Conservation (phyloP, 1,140 invertebrate species). For the Diploscapter pachys region DNA sequence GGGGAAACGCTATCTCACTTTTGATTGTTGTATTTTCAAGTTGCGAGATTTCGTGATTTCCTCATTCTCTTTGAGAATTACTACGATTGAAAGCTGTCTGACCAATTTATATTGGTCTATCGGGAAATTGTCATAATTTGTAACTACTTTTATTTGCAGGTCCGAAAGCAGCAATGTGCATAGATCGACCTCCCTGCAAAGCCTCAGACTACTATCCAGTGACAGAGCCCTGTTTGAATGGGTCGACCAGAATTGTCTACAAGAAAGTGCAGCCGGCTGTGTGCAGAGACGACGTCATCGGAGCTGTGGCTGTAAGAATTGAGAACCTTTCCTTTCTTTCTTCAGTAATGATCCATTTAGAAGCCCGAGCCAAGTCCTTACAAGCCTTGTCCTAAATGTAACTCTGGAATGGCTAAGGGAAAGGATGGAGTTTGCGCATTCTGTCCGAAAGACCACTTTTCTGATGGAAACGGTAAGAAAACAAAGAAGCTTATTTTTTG, state of each 20-base stretch:
- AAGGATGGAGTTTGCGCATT: constrained; percentile 60
- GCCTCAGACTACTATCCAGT: constrained; percentile 64
- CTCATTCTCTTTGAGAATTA: too few relatives aligned
- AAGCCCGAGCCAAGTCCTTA: constrained; percentile 59
- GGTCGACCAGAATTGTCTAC: constrained; percentile 62
- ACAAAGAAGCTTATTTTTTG: constrained; percentile 34
- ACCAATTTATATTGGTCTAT: too few relatives aligned
- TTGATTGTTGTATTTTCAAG: too few relatives aligned
- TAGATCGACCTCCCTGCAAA: constrained; percentile 63
- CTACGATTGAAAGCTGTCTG: too few relatives aligned
- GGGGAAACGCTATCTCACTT: too few relatives aligned
- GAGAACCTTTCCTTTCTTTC: neutral
- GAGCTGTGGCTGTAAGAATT: constrained; percentile 47
- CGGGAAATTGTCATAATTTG: too few relatives aligned
- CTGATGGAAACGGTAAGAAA: constrained; percentile 58
- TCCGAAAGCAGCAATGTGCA: constrained; percentile 62
- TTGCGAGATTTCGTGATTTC: too few relatives aligned
- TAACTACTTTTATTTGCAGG: constrained; percentile 28
- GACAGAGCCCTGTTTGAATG: constrained; percentile 40
- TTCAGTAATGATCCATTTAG: constrained; percentile 15
- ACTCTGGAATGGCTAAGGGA: constrained; percentile 64
- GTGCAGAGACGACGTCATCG: constrained; percentile 61
- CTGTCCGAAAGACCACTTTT: constrained; percentile 59
- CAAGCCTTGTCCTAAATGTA: constrained; percentile 65
- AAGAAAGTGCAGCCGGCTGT: constrained; percentile 66